A percentile compares a stretch with the other conserved stretches of the same genome.
phyloP scores from a whole-genome alignment of 1,140 invertebrate genomes.

The Drosophila sp. region DNA sequence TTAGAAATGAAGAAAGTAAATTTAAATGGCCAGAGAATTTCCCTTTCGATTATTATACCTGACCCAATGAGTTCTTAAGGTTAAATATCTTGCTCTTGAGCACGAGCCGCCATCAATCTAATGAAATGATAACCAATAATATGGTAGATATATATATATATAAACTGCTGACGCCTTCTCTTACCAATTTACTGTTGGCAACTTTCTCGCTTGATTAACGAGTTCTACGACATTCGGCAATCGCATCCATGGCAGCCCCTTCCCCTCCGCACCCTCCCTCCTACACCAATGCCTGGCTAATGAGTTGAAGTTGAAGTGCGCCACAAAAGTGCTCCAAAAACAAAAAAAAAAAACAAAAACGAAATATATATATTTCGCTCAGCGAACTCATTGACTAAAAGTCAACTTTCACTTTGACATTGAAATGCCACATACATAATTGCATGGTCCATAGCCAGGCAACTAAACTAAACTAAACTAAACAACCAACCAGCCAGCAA shows the following conservation, averaged over 20 bases:
- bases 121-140: constrained; percentile 23
- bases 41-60: too few species aligned
- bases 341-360: too few species aligned
- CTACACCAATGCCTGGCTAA: constrained; percentile 29
- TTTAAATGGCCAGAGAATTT: too few species aligned
- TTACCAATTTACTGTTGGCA: constrained; percentile 47
- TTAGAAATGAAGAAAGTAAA: neutral
- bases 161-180: constrained; percentile 16
- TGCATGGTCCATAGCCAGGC: constrained; percentile 39
- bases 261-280: too few species aligned
- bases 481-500: neutral
- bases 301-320: constrained; percentile 70
- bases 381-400: constrained; percentile 50
- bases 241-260: constrained; percentile 51
- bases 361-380: neutral
- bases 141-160: neutral
- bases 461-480: too few species aligned
- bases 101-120: constrained; percentile 35
- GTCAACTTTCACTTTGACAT: constrained; percentile 83
- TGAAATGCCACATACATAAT: constrained; percentile 73
- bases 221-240: constrained; percentile 63
- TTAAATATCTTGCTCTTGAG: neutral
- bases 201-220: constrained; percentile 80
- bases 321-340: constrained; percentile 36
- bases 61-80: too few species aligned